A percentile compares a stretch with the other conserved stretches of the same genome.
Evolutionary conservation across 2,797 vertebrate genomes (phyloP).

Genomic region (Oreonectes daqikongensis): DNA sequence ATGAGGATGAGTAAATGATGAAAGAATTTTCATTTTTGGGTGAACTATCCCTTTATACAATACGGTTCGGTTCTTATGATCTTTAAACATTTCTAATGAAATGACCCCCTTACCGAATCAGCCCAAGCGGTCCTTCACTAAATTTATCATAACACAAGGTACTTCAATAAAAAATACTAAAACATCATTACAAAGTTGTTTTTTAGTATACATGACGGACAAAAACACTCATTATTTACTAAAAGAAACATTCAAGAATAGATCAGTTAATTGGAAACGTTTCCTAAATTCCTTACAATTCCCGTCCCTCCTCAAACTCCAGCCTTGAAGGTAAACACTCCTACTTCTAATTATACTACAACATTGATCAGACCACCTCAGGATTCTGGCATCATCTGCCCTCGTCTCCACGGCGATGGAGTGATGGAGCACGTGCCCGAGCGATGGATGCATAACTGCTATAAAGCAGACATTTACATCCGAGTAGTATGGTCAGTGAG

Average conservation of each 20-base stretch:
- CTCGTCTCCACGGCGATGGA: slow-evolving; percentile 38
- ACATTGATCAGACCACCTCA: neutral
- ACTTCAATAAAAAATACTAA: neutral
- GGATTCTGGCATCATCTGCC: slow-evolving; percentile 40
- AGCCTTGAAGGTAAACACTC: slow-evolving; percentile 20
- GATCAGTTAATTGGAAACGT: neutral
- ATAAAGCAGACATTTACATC: slow-evolving; percentile 60
- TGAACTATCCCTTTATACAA: too few species aligned
- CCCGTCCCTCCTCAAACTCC: slow-evolving; percentile 21
- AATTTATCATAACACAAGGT: neutral
- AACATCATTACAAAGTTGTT: too few species aligned
- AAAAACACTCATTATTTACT: neutral
- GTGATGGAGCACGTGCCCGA: slow-evolving; percentile 15
- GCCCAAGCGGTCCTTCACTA: neutral
- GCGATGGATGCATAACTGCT: slow-evolving; percentile 50
- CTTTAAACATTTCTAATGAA: neutral
- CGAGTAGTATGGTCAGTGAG: slow-evolving; percentile 54
- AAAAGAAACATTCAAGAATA: neutral
- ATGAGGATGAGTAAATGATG: too few species aligned
- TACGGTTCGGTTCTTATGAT: too few species aligned
- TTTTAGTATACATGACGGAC: too few species aligned
- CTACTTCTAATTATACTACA: slow-evolving; percentile 8
- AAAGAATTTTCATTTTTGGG: too few species aligned
- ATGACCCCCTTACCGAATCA: neutral
- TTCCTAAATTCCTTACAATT: slow-evolving; percentile 8